Base-by-base conservation (phyloP, 2,888 invertebrate genomes). In the Plebejus melissa region DNA sequence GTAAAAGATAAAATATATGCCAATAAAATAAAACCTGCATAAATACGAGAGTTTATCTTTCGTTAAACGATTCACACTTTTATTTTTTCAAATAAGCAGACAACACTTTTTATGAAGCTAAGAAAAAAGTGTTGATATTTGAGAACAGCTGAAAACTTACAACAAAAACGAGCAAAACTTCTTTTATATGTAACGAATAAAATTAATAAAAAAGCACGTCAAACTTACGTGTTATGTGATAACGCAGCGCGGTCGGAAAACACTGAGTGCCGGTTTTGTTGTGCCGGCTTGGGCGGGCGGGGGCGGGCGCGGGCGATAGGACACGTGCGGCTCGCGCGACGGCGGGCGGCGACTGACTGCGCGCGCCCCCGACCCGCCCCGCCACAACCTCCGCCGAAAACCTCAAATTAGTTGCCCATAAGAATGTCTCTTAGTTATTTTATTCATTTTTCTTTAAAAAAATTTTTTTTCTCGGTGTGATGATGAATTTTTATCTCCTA, bases 261-360 rank as follows among this genome's bases (percentile, higher is more conserved):
- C 86, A 88, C 86, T 86, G 83, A 81, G 84, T 82, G 85, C 83
- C 82, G 84, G 83, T 81, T 86, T 88, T 88, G 89, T 90, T 88
- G 84, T 88, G 88, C 85, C 87, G 87, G 87, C 78, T 79, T 78
- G 77, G 77, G 80, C 79, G 76, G 80, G 84, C 82, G 83, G 82
- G 84, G 82, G 80, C 81, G 81, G 79, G 79, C 79, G 80, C 82
- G 80, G 74, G 80, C 84, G 82, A 6, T 32, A 82, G 83, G 86
- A 86, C 86, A 90, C 93, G 91, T 90, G 91, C 87, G 84, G 82
- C 88, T 88, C 82, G 80, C 87, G 84, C 87, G 86, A 84, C 83
- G 90, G 87, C 91, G 85, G 84, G 85, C 88, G 84, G 87, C 86
- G 84, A 90, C 90, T 89, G 89, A 76, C 77, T 79, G 81, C 78